Conservation (phyloP, 1,140 invertebrate genomes). For the Apis dorsata region DNA sequence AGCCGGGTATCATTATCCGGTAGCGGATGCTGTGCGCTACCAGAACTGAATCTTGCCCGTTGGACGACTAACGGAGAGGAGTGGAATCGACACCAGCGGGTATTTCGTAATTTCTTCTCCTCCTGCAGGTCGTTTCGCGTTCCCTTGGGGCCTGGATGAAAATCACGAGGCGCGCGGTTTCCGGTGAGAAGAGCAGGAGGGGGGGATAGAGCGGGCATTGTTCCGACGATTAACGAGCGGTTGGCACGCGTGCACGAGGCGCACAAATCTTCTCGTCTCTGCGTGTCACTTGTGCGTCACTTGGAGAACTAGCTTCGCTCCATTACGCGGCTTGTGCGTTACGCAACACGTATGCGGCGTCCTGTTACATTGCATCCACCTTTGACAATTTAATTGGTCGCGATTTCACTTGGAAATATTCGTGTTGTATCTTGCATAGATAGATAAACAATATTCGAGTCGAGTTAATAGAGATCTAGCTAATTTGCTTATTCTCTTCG, state of each 20-base stretch:
- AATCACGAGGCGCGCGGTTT: constrained; percentile 26
- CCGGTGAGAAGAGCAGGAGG: background rate
- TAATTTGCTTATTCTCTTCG: no score
- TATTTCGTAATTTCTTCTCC: background rate
- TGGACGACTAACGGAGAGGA: background rate
- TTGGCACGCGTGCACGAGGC: constrained; percentile 17
- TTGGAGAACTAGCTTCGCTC: constrained; percentile 27
- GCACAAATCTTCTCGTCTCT: constrained; percentile 24
- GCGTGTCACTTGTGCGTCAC: background rate
- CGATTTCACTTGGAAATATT: constrained; percentile 17
- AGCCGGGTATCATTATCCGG: constrained; percentile 9
- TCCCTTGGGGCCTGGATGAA: constrained; percentile 1
- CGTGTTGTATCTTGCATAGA: background rate
- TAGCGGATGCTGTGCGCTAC: background rate
- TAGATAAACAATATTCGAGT: no score
- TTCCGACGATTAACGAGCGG: constrained; percentile 28
- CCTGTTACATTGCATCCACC: constrained; percentile 5
- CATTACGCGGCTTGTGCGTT: background rate
- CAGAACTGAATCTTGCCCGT: constrained; percentile 10
- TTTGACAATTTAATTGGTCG: constrained; percentile 48
- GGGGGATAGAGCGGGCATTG: constrained; percentile 2
- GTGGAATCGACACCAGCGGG: background rate
- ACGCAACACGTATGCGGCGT: constrained; percentile 19
- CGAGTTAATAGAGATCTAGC: no score
- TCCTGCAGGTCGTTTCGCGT: background rate